Base-by-base conservation (phyloP, 2,797 vertebrate species). In the Pogonophryne albipinna region DNA sequence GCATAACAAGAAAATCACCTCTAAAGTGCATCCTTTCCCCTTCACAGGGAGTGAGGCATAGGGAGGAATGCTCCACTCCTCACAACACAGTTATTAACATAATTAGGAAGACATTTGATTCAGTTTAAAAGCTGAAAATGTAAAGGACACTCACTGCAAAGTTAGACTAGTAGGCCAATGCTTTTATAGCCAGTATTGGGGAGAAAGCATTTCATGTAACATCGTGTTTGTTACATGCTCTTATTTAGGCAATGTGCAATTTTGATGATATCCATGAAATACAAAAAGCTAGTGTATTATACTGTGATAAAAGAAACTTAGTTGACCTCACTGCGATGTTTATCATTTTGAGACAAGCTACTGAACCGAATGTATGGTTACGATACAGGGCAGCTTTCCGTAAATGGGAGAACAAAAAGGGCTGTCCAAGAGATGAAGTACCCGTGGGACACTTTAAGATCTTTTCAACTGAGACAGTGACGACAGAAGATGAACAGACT, bases 21-120 rank as follows among this genome's bases (percentile, higher is more conserved):
- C 38, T 69, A 27, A 83, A 85, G 72, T 82, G 79, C 71, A 78
- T 82, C 64, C 19, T 69, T 58, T 85, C 31, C 51, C 17, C 66
- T 45, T 86, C 59, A 79, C 66, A 1, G 44, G 57, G 23, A 60
- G 42, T 15, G 19, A 84, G 38, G 44, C 1, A 3, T 16, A 66
- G 53, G 11, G 27, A 63, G 47, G 41, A 60, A 56, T 17, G 10
- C 9, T 64, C 60, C 53, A 0, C 44, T 74, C 16, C 23, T 68
- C 50, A 13, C 31, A 5, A 56, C 41, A 62, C 45, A 23, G 12
- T 15, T 17, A 66, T 46, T 63, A 63, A 50, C 20, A 70, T 60
- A 68, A 63, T 9, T 52, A 34, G 15, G 17, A 14, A 56, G 70
- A 65, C 19, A 13, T 70, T 49, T 53, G 20, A 74, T 49, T 53